Conservation (phyloP, 2,797 vertebrate species). For the Staurois parvus region DNA sequence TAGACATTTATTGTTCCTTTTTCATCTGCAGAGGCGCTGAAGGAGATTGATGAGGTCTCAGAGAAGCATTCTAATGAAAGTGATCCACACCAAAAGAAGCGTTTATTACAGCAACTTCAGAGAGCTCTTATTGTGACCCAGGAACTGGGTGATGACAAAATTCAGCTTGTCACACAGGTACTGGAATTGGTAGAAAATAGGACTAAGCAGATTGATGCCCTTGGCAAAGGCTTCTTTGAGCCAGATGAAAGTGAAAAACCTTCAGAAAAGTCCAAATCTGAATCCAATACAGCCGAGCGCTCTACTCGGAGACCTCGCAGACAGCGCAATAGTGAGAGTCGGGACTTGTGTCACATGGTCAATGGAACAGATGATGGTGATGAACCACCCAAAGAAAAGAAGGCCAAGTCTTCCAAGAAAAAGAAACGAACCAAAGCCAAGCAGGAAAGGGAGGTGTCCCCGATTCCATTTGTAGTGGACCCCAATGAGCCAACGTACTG, state of each 20-base stretch:
- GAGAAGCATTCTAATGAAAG: conserved; percentile 92
- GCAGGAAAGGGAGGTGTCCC: conserved; percentile 91
- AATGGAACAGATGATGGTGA: conserved; percentile 91
- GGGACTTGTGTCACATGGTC: conserved; percentile 89
- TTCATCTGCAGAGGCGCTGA: conserved; percentile 87
- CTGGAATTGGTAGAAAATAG: conserved; percentile 95
- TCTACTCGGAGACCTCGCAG: conserved; percentile 88
- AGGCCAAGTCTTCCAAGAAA: conserved; percentile 94
- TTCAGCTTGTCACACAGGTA: conserved; percentile 96
- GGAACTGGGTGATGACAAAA: conserved; percentile 97
- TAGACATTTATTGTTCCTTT: conserved; percentile 22
- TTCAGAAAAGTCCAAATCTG: conserved; percentile 76
- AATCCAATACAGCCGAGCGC: conserved; percentile 81
- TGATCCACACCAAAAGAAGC: conserved; percentile 88
- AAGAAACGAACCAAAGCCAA: conserved; percentile 97
- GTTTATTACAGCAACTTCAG: conserved; percentile 92
- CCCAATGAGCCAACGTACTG: conserved; percentile 98
- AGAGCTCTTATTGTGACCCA: conserved; percentile 93
- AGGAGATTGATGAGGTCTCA: conserved; percentile 95
- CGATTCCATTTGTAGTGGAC: conserved; percentile 93
- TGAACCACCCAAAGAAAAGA: conserved; percentile 91
- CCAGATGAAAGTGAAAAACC: conserved; percentile 82
- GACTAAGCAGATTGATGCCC: conserved; percentile 92
- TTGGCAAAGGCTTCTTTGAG: conserved; percentile 90
- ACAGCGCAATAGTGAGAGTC: conserved; percentile 93